phyloP scores from a whole-genome alignment of 2,797 vertebrate species.

The Enteromius treurensis region DNA sequence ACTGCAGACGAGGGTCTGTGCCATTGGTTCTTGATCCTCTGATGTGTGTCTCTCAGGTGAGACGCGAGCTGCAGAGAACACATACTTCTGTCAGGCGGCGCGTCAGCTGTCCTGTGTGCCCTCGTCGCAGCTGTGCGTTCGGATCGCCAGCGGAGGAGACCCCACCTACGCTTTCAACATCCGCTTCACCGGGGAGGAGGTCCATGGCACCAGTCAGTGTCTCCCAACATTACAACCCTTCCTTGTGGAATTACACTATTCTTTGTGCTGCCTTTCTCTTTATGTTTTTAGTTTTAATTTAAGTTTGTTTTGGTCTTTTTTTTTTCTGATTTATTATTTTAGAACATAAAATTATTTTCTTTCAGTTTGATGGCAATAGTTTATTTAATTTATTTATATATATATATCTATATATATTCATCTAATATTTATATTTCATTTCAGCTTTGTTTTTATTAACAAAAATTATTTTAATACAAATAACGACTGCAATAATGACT shows the following conservation, averaged over 20 bases:
- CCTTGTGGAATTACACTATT: background rate
- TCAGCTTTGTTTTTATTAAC: background rate
- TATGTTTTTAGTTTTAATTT: background rate
- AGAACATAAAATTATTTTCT: background rate
- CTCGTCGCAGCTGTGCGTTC: conserved; percentile 95
- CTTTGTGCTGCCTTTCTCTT: background rate
- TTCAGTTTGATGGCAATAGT: background rate
- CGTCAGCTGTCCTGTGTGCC: conserved; percentile 91
- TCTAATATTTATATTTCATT: background rate
- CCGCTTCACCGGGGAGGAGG: conserved; percentile 97
- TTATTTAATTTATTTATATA: background rate
- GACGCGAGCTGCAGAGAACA: conserved; percentile 91
- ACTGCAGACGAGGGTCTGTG: background rate
- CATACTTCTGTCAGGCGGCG: conserved; percentile 96
- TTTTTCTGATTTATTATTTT: background rate
- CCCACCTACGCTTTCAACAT: conserved; percentile 98
- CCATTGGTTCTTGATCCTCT: background rate
- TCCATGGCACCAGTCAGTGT: conserved; percentile 93
- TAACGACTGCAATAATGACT: background rate
- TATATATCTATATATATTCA: background rate
- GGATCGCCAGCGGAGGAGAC: conserved; percentile 94
- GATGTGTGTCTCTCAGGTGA: conserved; percentile 79
- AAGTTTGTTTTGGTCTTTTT: background rate
- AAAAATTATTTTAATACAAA: background rate
- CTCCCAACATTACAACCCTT: background rate